Evolutionary conservation across 64 coral and sea anemone genomes (phyloP).

Genomic region (Montipora sp.): DNA sequence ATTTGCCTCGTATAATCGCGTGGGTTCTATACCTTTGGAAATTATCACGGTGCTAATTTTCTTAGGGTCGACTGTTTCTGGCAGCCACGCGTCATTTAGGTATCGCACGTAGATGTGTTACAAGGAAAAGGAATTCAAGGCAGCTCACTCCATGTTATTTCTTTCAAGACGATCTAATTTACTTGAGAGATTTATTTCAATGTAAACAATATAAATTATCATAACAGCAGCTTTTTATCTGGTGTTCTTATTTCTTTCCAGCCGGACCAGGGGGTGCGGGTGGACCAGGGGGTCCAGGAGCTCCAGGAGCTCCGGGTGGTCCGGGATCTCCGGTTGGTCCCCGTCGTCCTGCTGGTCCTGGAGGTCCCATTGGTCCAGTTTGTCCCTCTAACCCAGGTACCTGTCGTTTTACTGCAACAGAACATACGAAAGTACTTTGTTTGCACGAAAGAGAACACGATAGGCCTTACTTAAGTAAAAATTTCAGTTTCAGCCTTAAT

Average conservation of each 20-base stretch:
- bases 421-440: background rate
- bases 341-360: constrained; percentile 3
- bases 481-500: too few relatives aligned
- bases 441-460: too few relatives aligned
- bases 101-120: too few relatives aligned
- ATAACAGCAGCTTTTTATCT: background rate
- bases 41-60: too few relatives aligned
- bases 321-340: constrained; percentile 42
- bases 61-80: too few relatives aligned
- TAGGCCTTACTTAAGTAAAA: too few relatives aligned
- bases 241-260: background rate
- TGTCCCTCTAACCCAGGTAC: constrained; percentile 32
- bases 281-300: constrained; percentile 23
- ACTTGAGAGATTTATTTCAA: background rate
- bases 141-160: background rate
- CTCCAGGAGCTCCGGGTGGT: constrained; percentile 31
- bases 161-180: background rate
- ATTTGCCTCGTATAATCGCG: too few relatives aligned
- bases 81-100: too few relatives aligned
- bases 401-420: constrained; percentile 11
- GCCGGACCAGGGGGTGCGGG: constrained; percentile 45
- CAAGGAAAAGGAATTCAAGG: too few relatives aligned
- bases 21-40: too few relatives aligned
- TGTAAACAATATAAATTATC: background rate
- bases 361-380: constrained; percentile 40